Base-by-base conservation (phyloP, 2,113 vertebrate species). In the Tetraodon nigroviridis region DNA sequence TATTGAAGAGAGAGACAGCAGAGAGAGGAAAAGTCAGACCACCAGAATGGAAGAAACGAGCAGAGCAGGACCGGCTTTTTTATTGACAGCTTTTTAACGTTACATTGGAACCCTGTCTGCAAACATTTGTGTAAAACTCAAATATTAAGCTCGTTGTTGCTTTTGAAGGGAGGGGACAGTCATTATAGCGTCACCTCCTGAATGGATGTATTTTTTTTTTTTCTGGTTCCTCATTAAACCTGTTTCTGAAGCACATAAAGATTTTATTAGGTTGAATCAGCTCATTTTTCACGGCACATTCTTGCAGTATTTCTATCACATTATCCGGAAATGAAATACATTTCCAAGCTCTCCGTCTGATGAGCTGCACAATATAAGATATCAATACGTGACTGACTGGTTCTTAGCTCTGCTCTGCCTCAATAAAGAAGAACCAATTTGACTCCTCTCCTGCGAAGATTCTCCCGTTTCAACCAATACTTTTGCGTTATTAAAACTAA, bases 401-500 rank as follows among this genome's bases (percentile, higher is more conserved):
- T 44, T 48, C 42, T 48, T 12, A 16, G 56, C 19, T 46, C 6
- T 50, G 48, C 42, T 44, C 11, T 2, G 21, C 55, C 52, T 51
- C 46, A 37, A 3, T 15, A 16, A 45, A 57, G 22, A 58, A 73
- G 75, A 75, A 55, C 46, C 55, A 69, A 77, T 64, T 69, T 64
- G 44, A 20, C 18, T 0, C 21, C 18, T 22, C n/a, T 19, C 58
- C 49, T 55, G 61, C 73, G 46, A 51, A 51, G 40, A 44, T 32
- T 29, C 18, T 47, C 21, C 64, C 55, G 64, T 68, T 73, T 69
- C 37, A 66, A 51, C 32, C 55, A 50, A 75, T 63, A 40, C 58
- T 69, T 69, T 67, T 19, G 27, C 41, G 46, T 61, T 58, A 45
- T 47, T 51, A 55, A 77, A 63, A 73, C 60, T 65, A 62, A 75